These are phyloP conservation scores for Leptodactylus fuscus DNA, from an alignment of 2,113 vertebrate genomes.

Conservation along the genomic window DNA sequence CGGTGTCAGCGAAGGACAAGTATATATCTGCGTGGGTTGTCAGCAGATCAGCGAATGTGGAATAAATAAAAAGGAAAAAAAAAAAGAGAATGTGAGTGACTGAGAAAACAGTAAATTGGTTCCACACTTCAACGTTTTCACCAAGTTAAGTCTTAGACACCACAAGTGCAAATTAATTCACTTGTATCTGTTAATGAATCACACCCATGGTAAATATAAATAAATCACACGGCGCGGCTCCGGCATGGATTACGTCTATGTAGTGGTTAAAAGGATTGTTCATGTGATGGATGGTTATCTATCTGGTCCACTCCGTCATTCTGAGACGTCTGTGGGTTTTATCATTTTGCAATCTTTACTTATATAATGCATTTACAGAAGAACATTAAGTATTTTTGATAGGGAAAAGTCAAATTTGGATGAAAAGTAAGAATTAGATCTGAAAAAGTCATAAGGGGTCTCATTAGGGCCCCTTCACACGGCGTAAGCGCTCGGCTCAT, in stretches of 20 bases:
- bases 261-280: background rate
- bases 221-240: background rate
- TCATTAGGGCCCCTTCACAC: too few relatives aligned
- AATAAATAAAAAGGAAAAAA: background rate
- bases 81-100: background rate
- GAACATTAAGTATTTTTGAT: too few relatives aligned
- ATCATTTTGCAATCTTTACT: too few relatives aligned
- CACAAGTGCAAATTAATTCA: background rate
- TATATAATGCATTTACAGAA: too few relatives aligned
- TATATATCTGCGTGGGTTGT: constrained; percentile 11
- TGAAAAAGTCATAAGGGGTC: too few relatives aligned
- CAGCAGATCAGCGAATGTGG: background rate
- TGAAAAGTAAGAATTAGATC: too few relatives aligned
- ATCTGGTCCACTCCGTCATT: background rate
- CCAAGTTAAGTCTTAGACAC: constrained; percentile 12
- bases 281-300: background rate
- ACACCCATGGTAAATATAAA: constrained; percentile 9
- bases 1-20: background rate
- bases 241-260: background rate
- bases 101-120: background rate
- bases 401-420: too few relatives aligned
- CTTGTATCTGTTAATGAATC: constrained; percentile 3
- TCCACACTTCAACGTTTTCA: constrained; percentile 12
- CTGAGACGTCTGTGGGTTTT: background rate
- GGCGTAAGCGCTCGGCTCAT: too few relatives aligned